phyloP scores from a whole-genome alignment of 1,140 invertebrate genomes.

The Bombus waltoni region DNA sequence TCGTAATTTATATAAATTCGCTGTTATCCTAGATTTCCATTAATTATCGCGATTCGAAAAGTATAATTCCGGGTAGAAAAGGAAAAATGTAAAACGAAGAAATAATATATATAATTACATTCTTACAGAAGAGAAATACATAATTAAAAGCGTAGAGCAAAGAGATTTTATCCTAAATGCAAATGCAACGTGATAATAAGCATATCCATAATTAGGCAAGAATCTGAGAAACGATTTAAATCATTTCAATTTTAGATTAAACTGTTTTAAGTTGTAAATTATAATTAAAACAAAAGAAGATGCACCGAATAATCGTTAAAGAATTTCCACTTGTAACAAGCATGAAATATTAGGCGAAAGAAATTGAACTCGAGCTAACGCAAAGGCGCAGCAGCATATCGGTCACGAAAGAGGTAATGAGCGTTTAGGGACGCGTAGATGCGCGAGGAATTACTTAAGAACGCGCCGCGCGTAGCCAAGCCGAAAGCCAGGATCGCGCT shows the following conservation, averaged over 20 bases:
- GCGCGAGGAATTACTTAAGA: not conserved
- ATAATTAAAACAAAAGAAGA: not conserved
- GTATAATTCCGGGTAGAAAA: not conserved
- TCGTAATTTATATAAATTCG: not conserved
- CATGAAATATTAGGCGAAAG: not conserved
- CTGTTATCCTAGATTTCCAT: not conserved
- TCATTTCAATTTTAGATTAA: not conserved
- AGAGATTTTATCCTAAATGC: not conserved
- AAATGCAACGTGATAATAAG: not conserved
- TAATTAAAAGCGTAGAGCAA: not conserved
- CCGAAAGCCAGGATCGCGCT: slow-evolving; percentile 4
- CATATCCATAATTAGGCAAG: not conserved
- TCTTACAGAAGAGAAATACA: not conserved
- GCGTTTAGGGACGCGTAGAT: slow-evolving; percentile 31
- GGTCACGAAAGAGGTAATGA: slow-evolving; percentile 14
- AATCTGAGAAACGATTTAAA: not conserved
- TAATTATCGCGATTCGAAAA: not conserved
- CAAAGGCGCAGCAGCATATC: not conserved
- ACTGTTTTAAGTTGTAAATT: not conserved
- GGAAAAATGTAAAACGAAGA: not conserved
- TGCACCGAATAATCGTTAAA: not conserved
- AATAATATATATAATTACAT: not conserved
- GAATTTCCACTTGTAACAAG: not conserved
- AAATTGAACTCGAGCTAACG: not conserved
- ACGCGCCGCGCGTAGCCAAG: slow-evolving; percentile 21